Conservation (phyloP, 2,113 vertebrate species). For the Halcyon senegalensis region DNA sequence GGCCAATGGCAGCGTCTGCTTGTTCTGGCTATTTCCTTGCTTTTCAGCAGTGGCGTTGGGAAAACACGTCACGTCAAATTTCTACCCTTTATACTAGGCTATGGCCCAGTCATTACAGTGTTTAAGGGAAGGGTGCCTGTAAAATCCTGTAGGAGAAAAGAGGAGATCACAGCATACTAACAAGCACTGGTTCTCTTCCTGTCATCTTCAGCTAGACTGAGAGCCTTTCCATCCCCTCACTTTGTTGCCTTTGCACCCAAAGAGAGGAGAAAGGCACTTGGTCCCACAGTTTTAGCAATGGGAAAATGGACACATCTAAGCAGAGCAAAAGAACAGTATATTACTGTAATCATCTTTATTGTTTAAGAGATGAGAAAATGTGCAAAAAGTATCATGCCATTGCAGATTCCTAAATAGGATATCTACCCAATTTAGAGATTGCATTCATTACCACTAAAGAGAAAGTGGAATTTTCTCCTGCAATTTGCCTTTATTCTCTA, state of each 20-base stretch:
- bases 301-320: not conserved
- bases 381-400: not conserved
- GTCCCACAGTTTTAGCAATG: not conserved
- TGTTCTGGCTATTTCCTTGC: not conserved
- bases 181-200: not conserved
- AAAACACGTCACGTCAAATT: not conserved
- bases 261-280: not conserved
- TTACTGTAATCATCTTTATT: not conserved
- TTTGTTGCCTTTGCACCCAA: not conserved
- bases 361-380: not conserved
- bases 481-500: slow-evolving; percentile 11
- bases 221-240: not conserved
- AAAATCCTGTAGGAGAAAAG: not conserved
- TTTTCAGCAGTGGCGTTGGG: not conserved
- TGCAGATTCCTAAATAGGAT: not conserved
- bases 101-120: not conserved
- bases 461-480: not conserved
- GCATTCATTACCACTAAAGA: not conserved
- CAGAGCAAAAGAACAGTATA: not conserved
- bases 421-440: not conserved
- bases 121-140: not conserved
- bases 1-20: not conserved
- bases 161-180: not conserved
- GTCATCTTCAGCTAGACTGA: not conserved
- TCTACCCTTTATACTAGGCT: not conserved